These are phyloP conservation scores for Centroberyx gerrardi DNA, from an alignment of 2,797 vertebrate species.

Conservation along the genomic window DNA sequence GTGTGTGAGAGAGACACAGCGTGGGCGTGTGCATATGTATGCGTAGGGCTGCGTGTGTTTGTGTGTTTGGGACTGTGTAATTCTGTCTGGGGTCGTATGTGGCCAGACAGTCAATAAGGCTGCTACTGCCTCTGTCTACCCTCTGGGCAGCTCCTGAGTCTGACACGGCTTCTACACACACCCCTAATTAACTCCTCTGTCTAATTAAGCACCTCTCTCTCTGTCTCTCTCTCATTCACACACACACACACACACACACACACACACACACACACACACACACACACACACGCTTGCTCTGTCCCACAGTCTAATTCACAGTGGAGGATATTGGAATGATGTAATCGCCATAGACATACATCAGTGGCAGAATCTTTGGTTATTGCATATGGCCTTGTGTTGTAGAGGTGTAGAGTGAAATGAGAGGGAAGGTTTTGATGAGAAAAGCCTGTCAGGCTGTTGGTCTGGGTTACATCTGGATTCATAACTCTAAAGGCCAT, in stretches of 20 bases:
- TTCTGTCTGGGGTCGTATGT: conserved; percentile 42
- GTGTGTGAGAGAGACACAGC: neutral
- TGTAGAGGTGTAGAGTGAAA: conserved; percentile 38
- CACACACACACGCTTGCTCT: conserved; percentile 20
- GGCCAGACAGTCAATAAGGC: conserved; percentile 71
- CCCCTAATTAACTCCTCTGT: conserved; percentile 66
- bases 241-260: neutral
- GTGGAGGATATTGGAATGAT: conserved; percentile 35
- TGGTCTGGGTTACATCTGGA: conserved; percentile 28
- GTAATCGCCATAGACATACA: conserved; percentile 21
- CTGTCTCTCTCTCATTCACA: conserved; percentile 19
- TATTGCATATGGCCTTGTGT: conserved; percentile 29
- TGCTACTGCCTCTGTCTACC: conserved; percentile 38
- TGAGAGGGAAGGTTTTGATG: conserved; percentile 23
- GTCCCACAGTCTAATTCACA: neutral
- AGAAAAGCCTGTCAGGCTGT: conserved; percentile 40
- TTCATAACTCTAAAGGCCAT: conserved; percentile 1
- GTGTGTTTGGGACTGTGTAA: conserved; percentile 33
- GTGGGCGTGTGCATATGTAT: conserved; percentile 2
- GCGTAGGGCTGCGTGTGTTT: conserved; percentile 20
- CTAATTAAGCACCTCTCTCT: conserved; percentile 64
- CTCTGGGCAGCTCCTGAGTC: conserved; percentile 61
- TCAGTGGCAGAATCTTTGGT: conserved; percentile 13
- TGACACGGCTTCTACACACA: conserved; percentile 53
- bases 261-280: neutral